Evolutionary conservation across 1,140 invertebrate genomes (phyloP).

Genomic region (Diachasmimorpha longicaudata): DNA sequence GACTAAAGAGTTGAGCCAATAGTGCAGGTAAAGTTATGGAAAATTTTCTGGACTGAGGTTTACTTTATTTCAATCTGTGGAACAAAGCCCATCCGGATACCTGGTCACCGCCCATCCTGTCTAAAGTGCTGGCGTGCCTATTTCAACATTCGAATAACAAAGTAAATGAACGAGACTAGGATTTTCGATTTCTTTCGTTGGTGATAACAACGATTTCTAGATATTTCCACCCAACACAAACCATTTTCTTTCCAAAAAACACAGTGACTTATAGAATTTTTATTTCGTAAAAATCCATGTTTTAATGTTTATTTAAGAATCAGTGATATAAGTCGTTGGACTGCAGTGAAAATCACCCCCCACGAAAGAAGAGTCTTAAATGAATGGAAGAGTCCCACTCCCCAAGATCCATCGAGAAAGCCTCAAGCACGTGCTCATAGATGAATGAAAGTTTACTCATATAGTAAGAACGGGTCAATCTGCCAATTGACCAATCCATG

Average conservation of each 20-base stretch:
- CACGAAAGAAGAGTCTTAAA: too few species aligned
- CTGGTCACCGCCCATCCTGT: slow-evolving; percentile 25
- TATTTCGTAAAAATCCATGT: too few species aligned
- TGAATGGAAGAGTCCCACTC: too few species aligned
- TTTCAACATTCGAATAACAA: background rate
- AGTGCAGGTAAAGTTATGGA: background rate
- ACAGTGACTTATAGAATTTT: too few species aligned
- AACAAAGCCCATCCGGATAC: slow-evolving; percentile 14
- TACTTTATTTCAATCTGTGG: background rate
- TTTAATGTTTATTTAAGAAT: too few species aligned
- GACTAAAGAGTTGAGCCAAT: background rate
- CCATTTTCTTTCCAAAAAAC: too few species aligned
- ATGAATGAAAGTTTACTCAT: slow-evolving; percentile 56
- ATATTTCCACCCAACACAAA: too few species aligned
- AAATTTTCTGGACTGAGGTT: background rate
- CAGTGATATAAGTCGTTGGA: too few species aligned
- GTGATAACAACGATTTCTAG: too few species aligned
- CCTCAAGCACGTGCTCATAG: slow-evolving; percentile 45
- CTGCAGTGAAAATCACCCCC: too few species aligned
- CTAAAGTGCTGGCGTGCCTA: background rate
- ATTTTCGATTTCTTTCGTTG: background rate
- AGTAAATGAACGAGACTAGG: background rate
- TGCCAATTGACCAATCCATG: slow-evolving; percentile 49
- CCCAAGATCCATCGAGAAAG: background rate
- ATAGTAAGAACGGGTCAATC: slow-evolving; percentile 58